Conservation (phyloP, 2,797 vertebrate genomes). For the Syngnathus rostellatus region DNA sequence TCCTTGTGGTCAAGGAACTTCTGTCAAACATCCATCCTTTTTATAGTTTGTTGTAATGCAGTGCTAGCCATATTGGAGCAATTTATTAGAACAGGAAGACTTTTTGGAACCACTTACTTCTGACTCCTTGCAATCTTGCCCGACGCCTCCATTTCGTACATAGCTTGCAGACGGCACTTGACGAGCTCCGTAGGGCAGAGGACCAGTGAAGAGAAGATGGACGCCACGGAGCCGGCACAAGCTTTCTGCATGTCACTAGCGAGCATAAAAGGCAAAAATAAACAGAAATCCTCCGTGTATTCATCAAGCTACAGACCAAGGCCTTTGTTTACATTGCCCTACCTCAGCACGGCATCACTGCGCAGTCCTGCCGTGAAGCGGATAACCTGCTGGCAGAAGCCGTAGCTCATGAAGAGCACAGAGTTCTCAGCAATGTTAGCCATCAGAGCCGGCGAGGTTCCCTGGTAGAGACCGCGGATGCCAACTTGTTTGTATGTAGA, state of each 20-base stretch:
- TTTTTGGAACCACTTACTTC: constrained; percentile 69
- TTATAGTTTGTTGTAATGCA: no score
- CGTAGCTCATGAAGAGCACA: constrained; percentile 96
- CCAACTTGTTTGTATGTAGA: constrained; percentile 87
- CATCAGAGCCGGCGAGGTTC: constrained; percentile 85
- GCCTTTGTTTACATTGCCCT: constrained; percentile 5
- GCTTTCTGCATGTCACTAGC: constrained; percentile 90
- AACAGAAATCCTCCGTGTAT: neutral
- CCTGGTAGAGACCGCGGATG: constrained; percentile 88
- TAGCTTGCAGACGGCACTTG: constrained; percentile 93
- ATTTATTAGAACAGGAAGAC: neutral
- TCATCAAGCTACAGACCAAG: constrained; percentile 9
- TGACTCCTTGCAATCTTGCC: constrained; percentile 81
- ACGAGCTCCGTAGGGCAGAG: constrained; percentile 94
- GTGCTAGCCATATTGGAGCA: no score
- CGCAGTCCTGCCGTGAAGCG: constrained; percentile 70
- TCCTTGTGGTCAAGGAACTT: no score
- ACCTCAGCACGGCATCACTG: constrained; percentile 79
- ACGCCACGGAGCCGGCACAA: constrained; percentile 85
- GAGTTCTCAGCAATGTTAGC: constrained; percentile 95
- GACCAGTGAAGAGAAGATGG: constrained; percentile 87
- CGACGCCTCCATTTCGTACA: constrained; percentile 87
- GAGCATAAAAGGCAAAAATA: constrained; percentile 20
- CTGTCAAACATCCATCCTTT: no score
- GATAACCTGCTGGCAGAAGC: constrained; percentile 92